A percentile compares a stretch with the other conserved stretches of the same genome.
Evolutionary conservation across 2,113 vertebrate species (phyloP).

Genomic region (Gymnocephalus cernua): DNA sequence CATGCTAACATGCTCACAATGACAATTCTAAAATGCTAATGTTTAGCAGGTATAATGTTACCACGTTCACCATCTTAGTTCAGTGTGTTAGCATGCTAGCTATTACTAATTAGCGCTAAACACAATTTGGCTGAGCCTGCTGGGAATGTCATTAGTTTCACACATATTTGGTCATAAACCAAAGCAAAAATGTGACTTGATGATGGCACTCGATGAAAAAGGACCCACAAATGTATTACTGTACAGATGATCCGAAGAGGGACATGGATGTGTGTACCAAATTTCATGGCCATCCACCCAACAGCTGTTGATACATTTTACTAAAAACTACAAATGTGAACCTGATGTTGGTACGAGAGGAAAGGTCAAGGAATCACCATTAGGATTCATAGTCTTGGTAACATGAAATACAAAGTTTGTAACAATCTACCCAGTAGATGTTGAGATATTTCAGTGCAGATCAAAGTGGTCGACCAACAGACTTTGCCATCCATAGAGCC

Average conservation of each 20-base stretch:
- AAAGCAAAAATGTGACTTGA: too few species aligned
- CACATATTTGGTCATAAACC: too few species aligned
- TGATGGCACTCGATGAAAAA: too few species aligned
- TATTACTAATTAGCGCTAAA: background rate
- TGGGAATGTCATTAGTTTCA: background rate
- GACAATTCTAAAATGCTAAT: background rate
- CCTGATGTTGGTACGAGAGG: background rate
- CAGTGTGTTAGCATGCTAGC: background rate
- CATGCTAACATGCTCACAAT: background rate
- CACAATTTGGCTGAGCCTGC: background rate
- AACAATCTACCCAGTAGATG: background rate
- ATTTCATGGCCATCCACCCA: too few species aligned
- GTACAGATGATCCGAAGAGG: too few species aligned
- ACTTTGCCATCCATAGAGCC: background rate
- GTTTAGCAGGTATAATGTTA: background rate
- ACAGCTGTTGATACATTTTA: background rate
- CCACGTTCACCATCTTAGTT: background rate
- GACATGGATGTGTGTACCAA: too few species aligned
- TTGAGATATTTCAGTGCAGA: too few species aligned
- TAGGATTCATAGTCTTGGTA: background rate
- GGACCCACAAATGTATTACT: too few species aligned
- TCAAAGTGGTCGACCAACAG: background rate
- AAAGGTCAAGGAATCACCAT: background rate
- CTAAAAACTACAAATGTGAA: background rate
- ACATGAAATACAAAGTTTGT: background rate